phyloP scores from a whole-genome alignment of 2,797 vertebrate genomes.

The Loris lydekkerianus region DNA sequence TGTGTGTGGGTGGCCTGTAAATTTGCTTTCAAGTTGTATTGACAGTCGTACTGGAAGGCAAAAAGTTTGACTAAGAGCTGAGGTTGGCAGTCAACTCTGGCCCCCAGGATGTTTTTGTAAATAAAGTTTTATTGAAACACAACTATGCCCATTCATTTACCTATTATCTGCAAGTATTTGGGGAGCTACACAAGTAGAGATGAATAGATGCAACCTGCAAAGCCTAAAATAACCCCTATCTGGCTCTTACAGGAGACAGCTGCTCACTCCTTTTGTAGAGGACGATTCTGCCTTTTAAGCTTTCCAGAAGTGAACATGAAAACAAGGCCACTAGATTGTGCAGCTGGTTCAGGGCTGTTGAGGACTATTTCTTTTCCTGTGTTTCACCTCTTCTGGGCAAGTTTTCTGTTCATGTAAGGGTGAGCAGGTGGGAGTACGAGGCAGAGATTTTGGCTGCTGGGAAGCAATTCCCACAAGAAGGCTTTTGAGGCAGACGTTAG shows the following conservation, averaged over 20 bases:
- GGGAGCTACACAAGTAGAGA: neutral
- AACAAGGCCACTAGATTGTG: neutral
- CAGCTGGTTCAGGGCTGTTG: rapidly evolving
- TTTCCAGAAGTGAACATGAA: neutral
- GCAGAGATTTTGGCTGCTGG: neutral
- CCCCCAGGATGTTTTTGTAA: neutral
- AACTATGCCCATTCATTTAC: rapidly evolving
- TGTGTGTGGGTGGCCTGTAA: neutral
- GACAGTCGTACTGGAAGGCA: neutral
- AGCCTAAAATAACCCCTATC: no score
- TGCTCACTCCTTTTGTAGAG: neutral
- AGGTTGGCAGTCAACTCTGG: neutral
- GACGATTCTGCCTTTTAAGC: rapidly evolving
- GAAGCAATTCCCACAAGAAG: neutral
- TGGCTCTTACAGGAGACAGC: no score
- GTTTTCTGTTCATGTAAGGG: neutral
- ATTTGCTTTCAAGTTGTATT: neutral
- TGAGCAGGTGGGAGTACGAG: neutral
- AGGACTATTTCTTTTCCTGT: neutral
- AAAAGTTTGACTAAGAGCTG: neutral
- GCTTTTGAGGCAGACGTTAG: neutral
- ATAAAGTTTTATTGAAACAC: slow-evolving; percentile 56
- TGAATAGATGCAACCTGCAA: neutral
- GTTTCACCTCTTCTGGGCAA: neutral
- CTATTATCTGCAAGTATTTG: neutral